Base-by-base conservation (phyloP, 2,113 vertebrate genomes). In the Sinosuthora webbiana region DNA sequence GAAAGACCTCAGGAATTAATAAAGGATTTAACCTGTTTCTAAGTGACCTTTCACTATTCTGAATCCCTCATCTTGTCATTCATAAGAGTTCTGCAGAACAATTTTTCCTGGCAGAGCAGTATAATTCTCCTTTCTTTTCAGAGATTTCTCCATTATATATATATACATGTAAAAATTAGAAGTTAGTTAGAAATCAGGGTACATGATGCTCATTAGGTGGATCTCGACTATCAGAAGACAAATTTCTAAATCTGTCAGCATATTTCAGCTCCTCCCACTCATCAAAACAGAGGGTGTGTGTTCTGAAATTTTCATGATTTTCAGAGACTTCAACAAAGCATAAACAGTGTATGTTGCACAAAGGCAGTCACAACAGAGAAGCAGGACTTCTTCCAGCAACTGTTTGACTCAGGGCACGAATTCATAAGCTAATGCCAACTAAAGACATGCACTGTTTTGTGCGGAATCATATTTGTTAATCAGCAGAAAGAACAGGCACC, bases 381-480 rank as follows among this genome's bases (percentile, higher is more conserved):
- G 10, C 17, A 84, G 23, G 35, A 80, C 33, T 50, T 57, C 27
- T 63, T 47, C 52, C n/a, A 83, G 64, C 21, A 76, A 55, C 53
- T 85, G 22, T 94, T 82, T 11, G 24, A 56, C 39, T 91, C 50
- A 57, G 28, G 21, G 8, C 18, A 67, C 50, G 27, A 65, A 83
- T 79, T 82, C 55, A 50, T 47, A 91, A 89, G 27, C 24, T 78
- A 59, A 77, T 83, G n/a, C 37, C 56, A 88, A 10, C 41, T 86
- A 75, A 88, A 85, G 73, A 62, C 77, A 90, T 55, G 25, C n/a
- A 35, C 25, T 67, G 4, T 62, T 83, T 91, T 39, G 35, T 85
- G 42, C 91, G 57, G 89, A 88, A 97, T 90, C 74, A 55, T 53
- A 81, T 91, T 90, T 91, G 64, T 77, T 83, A 95, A 94, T 88